Conservation (phyloP, 2,888 invertebrate species). For the Phengaris arion region DNA sequence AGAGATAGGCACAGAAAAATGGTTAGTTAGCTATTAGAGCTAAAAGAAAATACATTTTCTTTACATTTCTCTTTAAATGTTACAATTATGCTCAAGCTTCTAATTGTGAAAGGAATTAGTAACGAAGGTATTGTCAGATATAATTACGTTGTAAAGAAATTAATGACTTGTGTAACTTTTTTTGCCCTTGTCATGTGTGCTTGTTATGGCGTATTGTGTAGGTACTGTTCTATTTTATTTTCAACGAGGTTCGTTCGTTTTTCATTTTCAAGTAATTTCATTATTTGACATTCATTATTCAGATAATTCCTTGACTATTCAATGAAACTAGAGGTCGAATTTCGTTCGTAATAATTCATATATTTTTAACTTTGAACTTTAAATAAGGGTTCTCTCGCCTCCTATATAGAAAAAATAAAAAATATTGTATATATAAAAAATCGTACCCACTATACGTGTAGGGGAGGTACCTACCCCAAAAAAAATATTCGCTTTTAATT, state of each 20-base stretch:
- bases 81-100: not conserved
- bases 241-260: not conserved
- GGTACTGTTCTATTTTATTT: not conserved
- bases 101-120: not conserved
- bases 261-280: too few relatives aligned
- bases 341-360: too few relatives aligned
- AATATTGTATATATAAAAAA: too few relatives aligned
- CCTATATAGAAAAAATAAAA: too few relatives aligned
- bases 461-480: too few relatives aligned
- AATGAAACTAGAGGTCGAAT: too few relatives aligned
- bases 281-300: too few relatives aligned
- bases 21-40: not conserved
- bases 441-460: too few relatives aligned
- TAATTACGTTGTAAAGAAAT: not conserved
- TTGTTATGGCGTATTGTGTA: not conserved
- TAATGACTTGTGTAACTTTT: not conserved
- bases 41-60: constrained; percentile 1
- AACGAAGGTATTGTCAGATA: not conserved
- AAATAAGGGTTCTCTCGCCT: too few relatives aligned
- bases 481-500: too few relatives aligned
- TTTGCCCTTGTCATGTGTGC: not conserved
- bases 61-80: not conserved
- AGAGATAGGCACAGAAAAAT: constrained; percentile 21
- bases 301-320: too few relatives aligned
- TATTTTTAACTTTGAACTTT: too few relatives aligned